These are phyloP conservation scores for Poeciliopsis presidionis DNA, from an alignment of 2,797 vertebrate species.

Conservation along the genomic window DNA sequence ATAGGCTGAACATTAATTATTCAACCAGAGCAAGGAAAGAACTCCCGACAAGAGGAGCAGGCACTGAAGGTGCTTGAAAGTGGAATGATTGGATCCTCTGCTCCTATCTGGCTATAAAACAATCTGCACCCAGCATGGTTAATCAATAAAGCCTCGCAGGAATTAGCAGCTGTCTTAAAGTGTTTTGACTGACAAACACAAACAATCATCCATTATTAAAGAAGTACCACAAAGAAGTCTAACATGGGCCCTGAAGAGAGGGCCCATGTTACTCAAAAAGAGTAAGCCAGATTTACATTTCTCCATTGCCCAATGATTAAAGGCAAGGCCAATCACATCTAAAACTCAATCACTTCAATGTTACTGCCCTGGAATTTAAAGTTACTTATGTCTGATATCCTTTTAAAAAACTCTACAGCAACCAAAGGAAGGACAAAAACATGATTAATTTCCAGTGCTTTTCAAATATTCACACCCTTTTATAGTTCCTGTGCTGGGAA, in stretches of 20 bases:
- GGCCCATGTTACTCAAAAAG: no score
- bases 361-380: neutral
- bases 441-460: neutral
- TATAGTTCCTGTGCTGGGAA: neutral
- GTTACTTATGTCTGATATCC: neutral
- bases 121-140: conserved; percentile 62
- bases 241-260: neutral
- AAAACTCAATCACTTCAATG: neutral
- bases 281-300: neutral
- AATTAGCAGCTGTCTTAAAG: conserved; percentile 84
- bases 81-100: conserved; percentile 15
- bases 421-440: neutral
- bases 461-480: neutral
- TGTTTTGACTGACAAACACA: conserved; percentile 74
- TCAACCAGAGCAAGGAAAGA: conserved; percentile 58
- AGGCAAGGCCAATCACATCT: neutral
- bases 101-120: conserved; percentile 70
- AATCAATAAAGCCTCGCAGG: conserved; percentile 77
- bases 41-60: conserved; percentile 39
- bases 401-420: neutral
- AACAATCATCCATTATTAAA: conserved; percentile 81
- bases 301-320: neutral
- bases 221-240: conserved; percentile 55
- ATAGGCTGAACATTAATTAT: conserved; percentile 82
- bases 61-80: conserved; percentile 19